Base-by-base conservation (phyloP, 35 echinoderm and acorn worm genomes). In the Lytechinus pictus region DNA sequence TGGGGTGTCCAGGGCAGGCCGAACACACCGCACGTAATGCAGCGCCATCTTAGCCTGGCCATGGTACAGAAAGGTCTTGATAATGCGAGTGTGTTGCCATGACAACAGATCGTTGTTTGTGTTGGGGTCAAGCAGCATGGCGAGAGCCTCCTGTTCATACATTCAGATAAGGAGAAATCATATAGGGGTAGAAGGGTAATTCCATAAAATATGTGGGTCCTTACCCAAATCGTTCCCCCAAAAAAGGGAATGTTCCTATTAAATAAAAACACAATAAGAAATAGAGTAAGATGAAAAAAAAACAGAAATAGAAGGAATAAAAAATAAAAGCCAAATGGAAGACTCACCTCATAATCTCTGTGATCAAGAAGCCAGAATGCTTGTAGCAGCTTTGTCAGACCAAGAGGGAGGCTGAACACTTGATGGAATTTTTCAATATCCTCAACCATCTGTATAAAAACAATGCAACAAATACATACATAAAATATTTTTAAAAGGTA, bases 61-160 rank as follows among this genome's bases (percentile, higher is more conserved):
- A 28, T 99, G 97, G 96, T 99, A 99, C 27, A 99, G 95, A 61
- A 99, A 98, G 54, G 96, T 87, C 86, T 95, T 97, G 93, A 99
- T 97, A 33, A 99, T 97, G 29, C 91, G 93, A 13, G 94, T 95
- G 94, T 99, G 98, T 96, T 99, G 98, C 98, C 98, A 99, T 95
- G 98, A 94, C 9, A 96, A 95, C 66, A 98, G 87, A 61, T 95
- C 97, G 55, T 92, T 95, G 55, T 94, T 96, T 54, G 96, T 97
- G 94, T 97, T 96, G 54, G 98, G 98, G 95, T 99, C 98, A 29
- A 99, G 96, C 28, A 99, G 92, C 91, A 98, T 98, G 14, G 95
- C 96, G 28, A 99, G 86, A 51, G 98, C 98, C 94, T 97, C 95
- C 98, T 99, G 95, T 21, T 93, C 52, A 95, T 88, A 58, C 53